These are phyloP conservation scores for Sialia sialis DNA, from an alignment of 2,113 vertebrate genomes.

Conservation along the genomic window DNA sequence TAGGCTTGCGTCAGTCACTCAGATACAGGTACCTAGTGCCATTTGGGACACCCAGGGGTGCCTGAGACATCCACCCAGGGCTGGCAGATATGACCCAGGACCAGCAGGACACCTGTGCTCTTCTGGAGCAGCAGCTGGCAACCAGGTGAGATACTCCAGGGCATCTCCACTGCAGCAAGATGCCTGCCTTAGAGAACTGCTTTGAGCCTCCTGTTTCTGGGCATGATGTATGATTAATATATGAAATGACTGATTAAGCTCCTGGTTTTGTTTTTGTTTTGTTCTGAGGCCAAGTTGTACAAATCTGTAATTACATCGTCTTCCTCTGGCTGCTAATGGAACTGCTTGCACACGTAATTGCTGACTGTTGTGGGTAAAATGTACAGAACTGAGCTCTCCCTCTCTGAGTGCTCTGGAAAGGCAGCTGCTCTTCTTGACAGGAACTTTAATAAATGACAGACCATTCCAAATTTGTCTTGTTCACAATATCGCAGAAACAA, in stretches of 20 bases:
- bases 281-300: neutral
- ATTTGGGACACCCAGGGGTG: neutral
- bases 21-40: neutral
- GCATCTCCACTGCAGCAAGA: neutral
- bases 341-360: neutral
- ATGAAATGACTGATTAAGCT: neutral
- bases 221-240: neutral
- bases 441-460: slow-evolving; percentile 3
- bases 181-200: neutral
- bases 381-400: neutral
- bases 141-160: slow-evolving; percentile 53
- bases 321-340: slow-evolving; percentile 27
- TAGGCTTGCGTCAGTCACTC: neutral
- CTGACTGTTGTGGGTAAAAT: neutral
- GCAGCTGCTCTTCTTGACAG: neutral
- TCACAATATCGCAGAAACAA: neutral
- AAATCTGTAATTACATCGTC: neutral
- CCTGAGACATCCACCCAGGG: slow-evolving; percentile 20
- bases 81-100: slow-evolving; percentile 59
- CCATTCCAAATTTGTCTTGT: neutral
- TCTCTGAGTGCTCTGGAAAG: neutral
- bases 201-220: slow-evolving; percentile 2
- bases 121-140: slow-evolving; percentile 63
- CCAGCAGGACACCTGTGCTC: slow-evolving; percentile 51
- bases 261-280: slow-evolving; percentile 11